Conservation (phyloP, 2,113 vertebrate genomes). For the Sciurus niger region DNA sequence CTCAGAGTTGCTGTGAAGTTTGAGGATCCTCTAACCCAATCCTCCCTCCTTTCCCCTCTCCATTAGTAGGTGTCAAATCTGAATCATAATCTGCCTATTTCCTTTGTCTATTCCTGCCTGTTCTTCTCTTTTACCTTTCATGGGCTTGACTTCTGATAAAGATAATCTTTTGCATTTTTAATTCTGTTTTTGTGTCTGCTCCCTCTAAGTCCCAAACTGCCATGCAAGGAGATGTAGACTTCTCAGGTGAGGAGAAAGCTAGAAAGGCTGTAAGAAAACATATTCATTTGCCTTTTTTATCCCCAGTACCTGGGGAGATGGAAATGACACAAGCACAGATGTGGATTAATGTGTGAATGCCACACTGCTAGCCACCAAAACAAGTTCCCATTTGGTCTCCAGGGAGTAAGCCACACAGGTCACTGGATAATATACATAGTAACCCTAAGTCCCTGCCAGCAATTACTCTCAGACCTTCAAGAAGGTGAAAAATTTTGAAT, state of each 20-base stretch:
- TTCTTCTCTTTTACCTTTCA: slow-evolving; percentile 11
- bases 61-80: not conserved
- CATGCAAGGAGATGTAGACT: not conserved
- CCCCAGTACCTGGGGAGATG: not conserved
- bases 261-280: not conserved
- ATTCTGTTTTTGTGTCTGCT: not conserved
- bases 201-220: not conserved
- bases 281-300: not conserved
- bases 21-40: not conserved
- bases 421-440: not conserved
- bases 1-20: not conserved
- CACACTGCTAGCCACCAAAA: not conserved
- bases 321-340: not conserved
- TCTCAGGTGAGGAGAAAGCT: not conserved
- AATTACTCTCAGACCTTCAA: not conserved
- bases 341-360: not conserved
- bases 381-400: not conserved
- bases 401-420: too few species aligned
- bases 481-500: not conserved
- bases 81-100: not conserved
- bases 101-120: not conserved
- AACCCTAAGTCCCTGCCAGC: not conserved
- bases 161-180: not conserved
- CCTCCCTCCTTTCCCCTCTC: not conserved
- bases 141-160: not conserved